Percentiles rank a stretch among this genome's conserved stretches.
phyloP scores from a whole-genome alignment of 92 coral and sea anemone species.

The Phenganax subtilis region DNA sequence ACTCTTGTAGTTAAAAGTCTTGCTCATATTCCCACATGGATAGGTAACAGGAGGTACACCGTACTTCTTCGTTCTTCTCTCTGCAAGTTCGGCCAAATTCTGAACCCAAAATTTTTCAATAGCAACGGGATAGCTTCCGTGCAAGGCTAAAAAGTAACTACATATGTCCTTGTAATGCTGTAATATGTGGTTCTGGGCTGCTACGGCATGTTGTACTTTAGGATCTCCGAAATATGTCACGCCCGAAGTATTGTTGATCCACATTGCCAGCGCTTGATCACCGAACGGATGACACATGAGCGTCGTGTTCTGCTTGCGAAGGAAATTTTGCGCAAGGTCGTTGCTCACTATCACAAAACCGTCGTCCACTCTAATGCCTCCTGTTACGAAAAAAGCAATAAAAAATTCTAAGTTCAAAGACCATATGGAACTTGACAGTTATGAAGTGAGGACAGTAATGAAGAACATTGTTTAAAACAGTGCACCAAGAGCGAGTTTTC shows the following conservation, averaged over 20 bases:
- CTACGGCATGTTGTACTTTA: conserved; percentile 65
- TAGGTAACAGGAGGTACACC: conserved; percentile 9
- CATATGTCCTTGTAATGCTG: conserved; percentile 59
- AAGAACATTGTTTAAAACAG: no score
- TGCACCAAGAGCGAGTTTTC: no score
- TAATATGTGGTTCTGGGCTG: conserved; percentile 64
- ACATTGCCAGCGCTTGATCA: conserved; percentile 83
- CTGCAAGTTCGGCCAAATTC: neutral
- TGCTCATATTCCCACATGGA: conserved; percentile 17
- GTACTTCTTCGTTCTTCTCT: neutral
- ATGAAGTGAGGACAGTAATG: no score
- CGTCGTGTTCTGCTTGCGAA: conserved; percentile 44
- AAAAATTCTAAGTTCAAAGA: neutral
- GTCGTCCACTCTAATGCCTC: conserved; percentile 87
- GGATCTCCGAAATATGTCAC: conserved; percentile 84
- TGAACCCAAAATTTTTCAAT: conserved; percentile 62
- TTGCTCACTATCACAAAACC: conserved; percentile 74
- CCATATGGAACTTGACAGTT: no score
- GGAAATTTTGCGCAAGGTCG: conserved; percentile 68
- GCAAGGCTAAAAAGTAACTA: conserved; percentile 64
- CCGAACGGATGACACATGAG: conserved; percentile 94
- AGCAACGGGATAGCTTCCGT: conserved; percentile 84
- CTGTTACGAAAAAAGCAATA: conserved; percentile 42
- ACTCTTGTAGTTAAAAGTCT: conserved; percentile 8
- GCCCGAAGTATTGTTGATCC: conserved; percentile 80